phyloP scores from a whole-genome alignment of 2,113 vertebrate species.

The Gadus macrocephalus region DNA sequence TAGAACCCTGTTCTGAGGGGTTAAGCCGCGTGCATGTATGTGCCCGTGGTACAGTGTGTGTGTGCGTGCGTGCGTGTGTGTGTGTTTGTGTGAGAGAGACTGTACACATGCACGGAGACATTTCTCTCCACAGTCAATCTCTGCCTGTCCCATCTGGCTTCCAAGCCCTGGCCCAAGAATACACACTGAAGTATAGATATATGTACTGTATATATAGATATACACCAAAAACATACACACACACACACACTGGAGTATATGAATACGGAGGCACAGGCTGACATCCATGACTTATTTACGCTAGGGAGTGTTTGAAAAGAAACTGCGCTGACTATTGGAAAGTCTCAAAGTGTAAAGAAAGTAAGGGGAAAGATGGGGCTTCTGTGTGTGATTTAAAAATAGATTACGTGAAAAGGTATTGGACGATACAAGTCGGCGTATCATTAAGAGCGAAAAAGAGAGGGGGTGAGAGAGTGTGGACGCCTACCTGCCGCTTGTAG shows the following conservation, averaged over 20 bases:
- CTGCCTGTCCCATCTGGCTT: conserved; percentile 78
- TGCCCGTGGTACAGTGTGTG: too few species aligned
- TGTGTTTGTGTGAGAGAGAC: conserved; percentile 4
- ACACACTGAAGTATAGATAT: conserved; percentile 56
- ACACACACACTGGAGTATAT: conserved; percentile 32
- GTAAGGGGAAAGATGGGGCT: conserved; percentile 2
- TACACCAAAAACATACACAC: too few species aligned
- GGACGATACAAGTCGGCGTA: conserved; percentile 14
- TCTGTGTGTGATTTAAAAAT: too few species aligned
- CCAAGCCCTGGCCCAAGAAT: conserved; percentile 79
- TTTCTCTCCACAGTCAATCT: conserved; percentile 72
- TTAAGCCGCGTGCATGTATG: conserved; percentile 11
- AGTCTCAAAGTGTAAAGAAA: conserved; percentile 27
- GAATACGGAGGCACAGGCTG: conserved; percentile 54
- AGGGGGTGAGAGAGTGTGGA: not conserved
- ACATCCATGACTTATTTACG: conserved; percentile 66
- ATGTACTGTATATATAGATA: conserved; percentile 49
- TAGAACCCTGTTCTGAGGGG: conserved; percentile 55
- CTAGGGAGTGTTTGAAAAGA: conserved; percentile 64
- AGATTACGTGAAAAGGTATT: not conserved
- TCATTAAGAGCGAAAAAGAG: not conserved
- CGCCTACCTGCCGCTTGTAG: conserved; percentile 93
- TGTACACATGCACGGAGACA: conserved; percentile 73
- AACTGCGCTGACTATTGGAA: conserved; percentile 59
- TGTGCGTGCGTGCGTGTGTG: not conserved